A percentile compares a stretch with the other conserved stretches of the same genome.
These are phyloP conservation scores for Amblyjoppa proteus DNA, from an alignment of 2,888 invertebrate genomes.

Conservation along the genomic window DNA sequence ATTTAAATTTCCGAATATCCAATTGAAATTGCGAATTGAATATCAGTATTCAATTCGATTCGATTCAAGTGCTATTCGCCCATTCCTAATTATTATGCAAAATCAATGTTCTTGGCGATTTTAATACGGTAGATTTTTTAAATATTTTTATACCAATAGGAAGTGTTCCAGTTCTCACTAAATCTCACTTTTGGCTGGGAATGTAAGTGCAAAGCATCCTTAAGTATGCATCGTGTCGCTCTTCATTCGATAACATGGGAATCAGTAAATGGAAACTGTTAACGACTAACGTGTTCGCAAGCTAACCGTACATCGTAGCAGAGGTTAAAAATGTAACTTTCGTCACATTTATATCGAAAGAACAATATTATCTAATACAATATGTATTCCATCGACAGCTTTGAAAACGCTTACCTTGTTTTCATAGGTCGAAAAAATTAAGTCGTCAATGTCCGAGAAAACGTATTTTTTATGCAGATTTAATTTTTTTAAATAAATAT, in stretches of 20 bases:
- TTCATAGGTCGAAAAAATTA: background rate
- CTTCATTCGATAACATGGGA: constrained; percentile 51
- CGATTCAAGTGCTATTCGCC: no score
- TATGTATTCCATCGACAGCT: constrained; percentile 49
- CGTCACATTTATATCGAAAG: constrained; percentile 1
- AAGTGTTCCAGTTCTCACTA: no score
- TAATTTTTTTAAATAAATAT: background rate
- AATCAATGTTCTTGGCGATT: no score
- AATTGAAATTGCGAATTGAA: no score
- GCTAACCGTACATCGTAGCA: constrained; percentile 8
- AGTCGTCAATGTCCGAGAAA: background rate
- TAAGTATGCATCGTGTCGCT: constrained; percentile 54
- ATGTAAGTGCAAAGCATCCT: background rate
- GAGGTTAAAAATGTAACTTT: background rate
- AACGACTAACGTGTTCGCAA: constrained; percentile 24
- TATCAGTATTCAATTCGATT: no score
- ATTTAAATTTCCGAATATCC: no score
- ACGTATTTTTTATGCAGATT: background rate
- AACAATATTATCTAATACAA: background rate
- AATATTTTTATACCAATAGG: no score
- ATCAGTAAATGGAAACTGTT: constrained; percentile 60
- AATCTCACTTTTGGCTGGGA: no score
- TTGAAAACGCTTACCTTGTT: constrained; percentile 14
- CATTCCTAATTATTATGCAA: no score
- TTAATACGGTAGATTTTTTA: no score